Percentiles rank a stretch among this genome's conserved stretches.
phyloP scores from a whole-genome alignment of 2,888 invertebrate species.

The Phalera bucephala region DNA sequence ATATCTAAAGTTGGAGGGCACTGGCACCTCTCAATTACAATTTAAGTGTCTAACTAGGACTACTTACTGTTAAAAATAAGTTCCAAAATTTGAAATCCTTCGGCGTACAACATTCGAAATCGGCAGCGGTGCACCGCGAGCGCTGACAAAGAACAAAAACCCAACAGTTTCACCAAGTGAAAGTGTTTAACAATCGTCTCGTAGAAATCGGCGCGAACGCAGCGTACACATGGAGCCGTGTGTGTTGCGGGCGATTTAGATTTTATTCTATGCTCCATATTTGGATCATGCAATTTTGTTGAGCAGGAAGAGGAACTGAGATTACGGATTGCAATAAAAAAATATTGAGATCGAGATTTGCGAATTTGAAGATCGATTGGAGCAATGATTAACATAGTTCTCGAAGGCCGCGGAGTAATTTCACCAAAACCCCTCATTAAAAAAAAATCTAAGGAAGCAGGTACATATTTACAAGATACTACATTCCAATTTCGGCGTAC shows the following conservation, averaged over 20 bases:
- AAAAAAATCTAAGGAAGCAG: too few relatives aligned
- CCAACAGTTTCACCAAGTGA: slow-evolving; percentile 76
- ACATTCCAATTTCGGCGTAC: too few relatives aligned
- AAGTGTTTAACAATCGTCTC: slow-evolving; percentile 67
- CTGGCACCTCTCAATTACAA: too few relatives aligned
- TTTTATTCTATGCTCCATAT: slow-evolving; percentile 19
- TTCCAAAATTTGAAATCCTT: slow-evolving; percentile 36
- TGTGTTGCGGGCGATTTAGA: slow-evolving; percentile 28
- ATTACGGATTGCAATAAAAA: too few relatives aligned
- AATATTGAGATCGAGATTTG: too few relatives aligned
- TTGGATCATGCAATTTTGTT: background rate
- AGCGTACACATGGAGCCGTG: slow-evolving; percentile 25
- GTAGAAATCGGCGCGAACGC: slow-evolving; percentile 60
- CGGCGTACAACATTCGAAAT: slow-evolving; percentile 52
- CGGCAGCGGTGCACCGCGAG: slow-evolving; percentile 39
- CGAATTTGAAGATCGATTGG: too few relatives aligned
- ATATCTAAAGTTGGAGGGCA: too few relatives aligned
- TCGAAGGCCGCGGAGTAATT: too few relatives aligned
- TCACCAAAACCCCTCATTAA: too few relatives aligned
- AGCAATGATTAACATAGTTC: too few relatives aligned
- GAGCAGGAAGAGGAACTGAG: background rate
- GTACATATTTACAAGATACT: too few relatives aligned
- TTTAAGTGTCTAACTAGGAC: too few relatives aligned
- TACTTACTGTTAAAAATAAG: slow-evolving; percentile 10
- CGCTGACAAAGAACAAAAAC: slow-evolving; percentile 72